Evolutionary conservation across 2,888 invertebrate species (phyloP).

Genomic region (Stenichneumon culpator): DNA sequence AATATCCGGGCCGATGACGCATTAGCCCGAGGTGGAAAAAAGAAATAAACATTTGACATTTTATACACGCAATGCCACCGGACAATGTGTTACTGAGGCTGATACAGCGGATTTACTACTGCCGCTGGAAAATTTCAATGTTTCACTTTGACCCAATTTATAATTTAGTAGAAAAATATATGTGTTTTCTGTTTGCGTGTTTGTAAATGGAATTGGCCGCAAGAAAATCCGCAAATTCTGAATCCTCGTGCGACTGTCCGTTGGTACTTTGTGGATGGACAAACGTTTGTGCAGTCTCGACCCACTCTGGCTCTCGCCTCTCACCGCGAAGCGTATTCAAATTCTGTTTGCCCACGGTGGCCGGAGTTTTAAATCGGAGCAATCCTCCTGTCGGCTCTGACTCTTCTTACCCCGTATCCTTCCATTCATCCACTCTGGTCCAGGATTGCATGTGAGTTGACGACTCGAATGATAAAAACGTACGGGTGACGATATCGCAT

Average conservation of each 20-base stretch:
- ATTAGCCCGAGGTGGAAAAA: too few relatives aligned
- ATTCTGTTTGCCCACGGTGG: slow-evolving; percentile 69
- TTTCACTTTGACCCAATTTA: too few relatives aligned
- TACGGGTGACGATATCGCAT: too few relatives aligned
- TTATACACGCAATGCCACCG: too few relatives aligned
- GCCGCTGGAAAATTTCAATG: too few relatives aligned
- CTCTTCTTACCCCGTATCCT: not conserved
- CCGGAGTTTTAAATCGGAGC: slow-evolving; percentile 60
- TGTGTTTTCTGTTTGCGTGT: not conserved
- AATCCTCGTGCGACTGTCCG: not conserved
- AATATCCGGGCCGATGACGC: too few relatives aligned
- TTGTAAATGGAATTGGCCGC: not conserved
- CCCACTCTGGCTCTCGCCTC: slow-evolving; percentile 15
- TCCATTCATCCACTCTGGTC: slow-evolving; percentile 6
- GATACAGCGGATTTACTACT: too few relatives aligned
- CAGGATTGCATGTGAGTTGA: too few relatives aligned
- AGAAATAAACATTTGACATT: too few relatives aligned
- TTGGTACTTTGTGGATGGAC: slow-evolving; percentile 5
- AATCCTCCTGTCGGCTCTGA: slow-evolving; percentile 41
- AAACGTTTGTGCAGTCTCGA: slow-evolving; percentile 23
- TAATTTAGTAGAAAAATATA: not conserved
- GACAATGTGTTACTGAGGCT: too few relatives aligned
- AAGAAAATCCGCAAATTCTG: slow-evolving; percentile 3
- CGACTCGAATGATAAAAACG: too few relatives aligned
- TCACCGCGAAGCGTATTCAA: slow-evolving; percentile 67